Conservation (phyloP, 1,140 invertebrate genomes). For the Drosophila lowei region DNA sequence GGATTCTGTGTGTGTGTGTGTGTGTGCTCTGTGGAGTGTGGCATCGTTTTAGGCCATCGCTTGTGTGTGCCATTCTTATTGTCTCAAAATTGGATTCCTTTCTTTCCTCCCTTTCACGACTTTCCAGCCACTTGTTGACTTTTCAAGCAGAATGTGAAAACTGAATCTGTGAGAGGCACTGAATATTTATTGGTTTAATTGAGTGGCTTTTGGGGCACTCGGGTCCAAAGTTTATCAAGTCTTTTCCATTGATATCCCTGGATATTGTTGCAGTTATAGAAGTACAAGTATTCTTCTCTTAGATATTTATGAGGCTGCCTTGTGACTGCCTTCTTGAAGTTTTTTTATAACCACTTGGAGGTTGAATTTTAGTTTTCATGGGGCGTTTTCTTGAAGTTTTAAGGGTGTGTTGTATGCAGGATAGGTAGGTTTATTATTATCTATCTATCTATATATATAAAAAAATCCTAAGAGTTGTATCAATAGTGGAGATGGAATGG, state of each 20-base stretch:
- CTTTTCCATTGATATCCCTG: conserved; percentile 19
- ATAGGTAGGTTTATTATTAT: no score
- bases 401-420: no score
- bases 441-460: no score
- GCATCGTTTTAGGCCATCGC: conserved; percentile 49
- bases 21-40: conserved; percentile 22
- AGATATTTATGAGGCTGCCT: conserved; percentile 17
- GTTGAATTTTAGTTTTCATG: conserved; percentile 3
- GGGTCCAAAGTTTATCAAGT: conserved; percentile 13
- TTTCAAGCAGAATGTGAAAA: conserved; percentile 38
- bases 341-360: conserved; percentile 22
- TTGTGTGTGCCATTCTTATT: conserved; percentile 53
- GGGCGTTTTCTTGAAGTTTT: no score
- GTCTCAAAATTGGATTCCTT: conserved; percentile 64
- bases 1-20: background rate
- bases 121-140: conserved; percentile 64
- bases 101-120: background rate
- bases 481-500: no score
- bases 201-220: conserved; percentile 24
- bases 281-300: background rate
- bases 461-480: no score
- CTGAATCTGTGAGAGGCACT: conserved; percentile 10
- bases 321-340: conserved; percentile 11
- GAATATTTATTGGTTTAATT: conserved; percentile 70
- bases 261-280: no score